phyloP scores from a whole-genome alignment of 2,888 invertebrate genomes.

The Endomychus coccineus region DNA sequence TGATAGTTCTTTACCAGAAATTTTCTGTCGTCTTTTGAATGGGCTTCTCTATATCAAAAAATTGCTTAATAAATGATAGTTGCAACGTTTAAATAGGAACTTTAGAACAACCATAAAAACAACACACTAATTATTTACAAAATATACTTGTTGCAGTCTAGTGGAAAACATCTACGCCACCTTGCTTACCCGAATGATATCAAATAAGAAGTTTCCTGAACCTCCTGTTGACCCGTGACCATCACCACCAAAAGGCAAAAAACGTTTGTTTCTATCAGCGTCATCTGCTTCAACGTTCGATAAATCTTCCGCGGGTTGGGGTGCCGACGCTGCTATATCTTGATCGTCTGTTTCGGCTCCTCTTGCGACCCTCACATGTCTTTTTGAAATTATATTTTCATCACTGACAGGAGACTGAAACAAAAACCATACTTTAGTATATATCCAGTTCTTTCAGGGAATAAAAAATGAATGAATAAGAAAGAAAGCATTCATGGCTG shows the following conservation, averaged over 20 bases:
- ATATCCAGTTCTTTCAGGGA: too few species aligned
- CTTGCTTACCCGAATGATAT: conserved; percentile 76
- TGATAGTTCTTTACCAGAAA: too few species aligned
- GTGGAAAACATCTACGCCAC: too few species aligned
- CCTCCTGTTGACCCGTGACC: conserved; percentile 51
- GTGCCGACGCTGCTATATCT: conserved; percentile 47
- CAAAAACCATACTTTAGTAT: conserved; percentile 20
- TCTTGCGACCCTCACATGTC: conserved; percentile 35
- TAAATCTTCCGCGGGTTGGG: conserved; percentile 63
- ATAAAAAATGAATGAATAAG: neutral
- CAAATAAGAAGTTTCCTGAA: conserved; percentile 83
- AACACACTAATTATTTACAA: too few species aligned
- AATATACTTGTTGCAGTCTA: too few species aligned
- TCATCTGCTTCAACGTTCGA: conserved; percentile 64
- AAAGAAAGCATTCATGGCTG: neutral
- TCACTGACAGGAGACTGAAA: conserved; percentile 34
- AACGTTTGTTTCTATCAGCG: conserved; percentile 77
- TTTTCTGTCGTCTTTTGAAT: too few species aligned
- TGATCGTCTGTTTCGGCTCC: conserved; percentile 34
- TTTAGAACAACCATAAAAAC: too few species aligned
- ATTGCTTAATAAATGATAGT: too few species aligned
- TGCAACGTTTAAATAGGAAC: too few species aligned
- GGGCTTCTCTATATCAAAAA: too few species aligned
- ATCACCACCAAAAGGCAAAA: conserved; percentile 58
- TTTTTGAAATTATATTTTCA: conserved; percentile 32